Percentiles rank a stretch among this genome's conserved stretches.
phyloP scores from a whole-genome alignment of 2,888 invertebrate genomes.

The Cephus pygmeus region DNA sequence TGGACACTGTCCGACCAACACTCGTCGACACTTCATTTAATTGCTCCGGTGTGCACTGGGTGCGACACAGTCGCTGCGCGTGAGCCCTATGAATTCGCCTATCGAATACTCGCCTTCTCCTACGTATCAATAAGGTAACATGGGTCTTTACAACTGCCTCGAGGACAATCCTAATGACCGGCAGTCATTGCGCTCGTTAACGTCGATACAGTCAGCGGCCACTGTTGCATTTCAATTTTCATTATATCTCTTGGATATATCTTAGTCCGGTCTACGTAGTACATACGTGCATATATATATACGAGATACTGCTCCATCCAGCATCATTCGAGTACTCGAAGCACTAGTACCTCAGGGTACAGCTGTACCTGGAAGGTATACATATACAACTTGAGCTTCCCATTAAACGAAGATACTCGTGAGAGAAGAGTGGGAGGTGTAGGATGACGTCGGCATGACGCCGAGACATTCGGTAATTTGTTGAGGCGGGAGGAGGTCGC shows the following conservation, averaged over 20 bases:
- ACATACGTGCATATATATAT: background rate
- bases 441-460: constrained; percentile 22
- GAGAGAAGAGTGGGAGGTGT: background rate
- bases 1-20: background rate
- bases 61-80: background rate
- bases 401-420: background rate
- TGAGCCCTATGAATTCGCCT: background rate
- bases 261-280: background rate
- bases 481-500: constrained; percentile 13
- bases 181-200: constrained; percentile 2
- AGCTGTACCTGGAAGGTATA: background rate
- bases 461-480: constrained; percentile 24
- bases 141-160: background rate
- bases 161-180: background rate
- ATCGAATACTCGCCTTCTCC: background rate
- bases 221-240: constrained; percentile 5
- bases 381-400: background rate
- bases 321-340: background rate
- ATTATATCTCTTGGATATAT: background rate
- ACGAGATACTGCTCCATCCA: background rate
- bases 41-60: background rate
- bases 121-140: background rate
- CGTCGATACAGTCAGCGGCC: background rate
- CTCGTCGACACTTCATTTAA: background rate
- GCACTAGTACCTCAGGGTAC: background rate